Evolutionary conservation across 2,888 invertebrate genomes (phyloP).

Genomic region (Eueremaeus valkanovi): DNA sequence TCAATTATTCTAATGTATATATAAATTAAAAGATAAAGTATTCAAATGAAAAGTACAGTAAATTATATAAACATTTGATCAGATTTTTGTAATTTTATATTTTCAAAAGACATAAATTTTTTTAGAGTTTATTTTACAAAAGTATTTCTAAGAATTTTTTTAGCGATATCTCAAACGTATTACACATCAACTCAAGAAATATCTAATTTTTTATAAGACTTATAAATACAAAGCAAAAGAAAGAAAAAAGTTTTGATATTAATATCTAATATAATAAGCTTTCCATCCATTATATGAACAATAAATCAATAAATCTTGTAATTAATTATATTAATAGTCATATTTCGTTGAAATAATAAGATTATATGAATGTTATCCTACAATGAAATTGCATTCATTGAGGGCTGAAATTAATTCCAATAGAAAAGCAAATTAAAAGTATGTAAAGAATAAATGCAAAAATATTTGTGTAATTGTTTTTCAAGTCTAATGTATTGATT

Average conservation of each 20-base stretch:
- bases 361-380: conserved; percentile 34
- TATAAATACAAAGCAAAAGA: too few relatives aligned
- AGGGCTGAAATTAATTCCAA: conserved; percentile 20
- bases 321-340: conserved; percentile 20
- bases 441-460: neutral
- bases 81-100: neutral
- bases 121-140: conserved; percentile 26
- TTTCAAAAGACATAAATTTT: neutral
- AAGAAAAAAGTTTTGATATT: conserved; percentile 8
- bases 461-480: conserved; percentile 1
- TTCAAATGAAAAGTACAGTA: neutral
- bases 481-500: neutral
- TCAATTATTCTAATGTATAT: too few relatives aligned
- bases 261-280: neutral
- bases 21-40: too few relatives aligned
- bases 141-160: neutral
- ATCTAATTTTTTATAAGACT: neutral
- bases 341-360: conserved; percentile 16
- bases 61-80: neutral
- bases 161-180: neutral
- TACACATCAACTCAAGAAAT: neutral
- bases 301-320: conserved; percentile 20
- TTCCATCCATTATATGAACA: conserved; percentile 3
- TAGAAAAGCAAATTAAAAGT: neutral
- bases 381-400: conserved; percentile 5